Conservation (phyloP, 2,888 invertebrate species). For the Caradrina kadenii region DNA sequence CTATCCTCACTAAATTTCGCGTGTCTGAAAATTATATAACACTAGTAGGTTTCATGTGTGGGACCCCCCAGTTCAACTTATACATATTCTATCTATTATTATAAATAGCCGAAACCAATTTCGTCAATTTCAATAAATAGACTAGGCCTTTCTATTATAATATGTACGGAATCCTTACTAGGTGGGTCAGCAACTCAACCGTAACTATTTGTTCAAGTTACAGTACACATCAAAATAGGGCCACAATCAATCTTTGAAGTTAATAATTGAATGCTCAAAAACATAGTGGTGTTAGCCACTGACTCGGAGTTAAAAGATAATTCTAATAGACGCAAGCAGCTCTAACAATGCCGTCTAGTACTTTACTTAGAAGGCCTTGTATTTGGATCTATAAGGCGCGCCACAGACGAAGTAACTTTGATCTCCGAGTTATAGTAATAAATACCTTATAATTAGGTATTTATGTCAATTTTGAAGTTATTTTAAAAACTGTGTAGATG, state of each 20-base stretch:
- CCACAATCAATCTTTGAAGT: no score
- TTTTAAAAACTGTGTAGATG: no score
- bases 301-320: background rate
- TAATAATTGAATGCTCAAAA: background rate
- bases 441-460: no score
- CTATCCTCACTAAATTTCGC: no score
- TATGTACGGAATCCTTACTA: background rate
- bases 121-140: slow-evolving; percentile 8
- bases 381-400: background rate
- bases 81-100: slow-evolving; percentile 12
- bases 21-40: no score
- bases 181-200: background rate
- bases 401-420: no score
- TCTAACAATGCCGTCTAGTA: background rate
- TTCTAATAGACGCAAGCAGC: background rate
- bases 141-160: background rate
- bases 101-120: background rate
- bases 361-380: background rate
- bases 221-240: background rate
- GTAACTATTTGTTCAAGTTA: background rate
- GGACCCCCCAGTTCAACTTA: no score
- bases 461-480: no score
- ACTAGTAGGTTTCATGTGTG: no score
- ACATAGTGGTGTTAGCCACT: no score
- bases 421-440: no score